Evolutionary conservation across 2,113 vertebrate species (phyloP), one percentile per base, ranked within the genome.

Genomic region (Ornithorhynchus anatinus): DNA sequence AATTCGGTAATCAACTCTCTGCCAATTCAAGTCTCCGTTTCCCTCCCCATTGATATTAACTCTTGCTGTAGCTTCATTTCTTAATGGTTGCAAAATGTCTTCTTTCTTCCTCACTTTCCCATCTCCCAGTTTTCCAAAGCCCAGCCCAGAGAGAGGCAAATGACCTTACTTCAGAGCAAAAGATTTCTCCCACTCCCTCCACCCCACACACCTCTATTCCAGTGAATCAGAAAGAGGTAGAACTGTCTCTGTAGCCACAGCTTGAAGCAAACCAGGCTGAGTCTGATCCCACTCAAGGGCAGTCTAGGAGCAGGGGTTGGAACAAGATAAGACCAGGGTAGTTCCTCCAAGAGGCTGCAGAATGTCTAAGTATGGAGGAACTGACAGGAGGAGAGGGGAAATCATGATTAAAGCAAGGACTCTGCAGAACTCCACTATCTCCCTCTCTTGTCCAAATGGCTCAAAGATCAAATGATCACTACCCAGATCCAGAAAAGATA

Each of bases 401-500:
- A 50, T 50, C 15, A n/a, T n/a, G n/a, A 29, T 10, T 29, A 17
- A 16, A 8, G 7, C 15, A 17, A 27, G 25, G 16, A 50, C 15
- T 27, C 19, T 29, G 25, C 25, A 6, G 1, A 36, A 15, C 4
- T 3, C 0, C 27, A 37, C 37, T 13, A 33, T 22, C 5, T 13
- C 62, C 25, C 51, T 31, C 48, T 35, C 22, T 42, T 2, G 0
- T 38, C 45, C n/a, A 19, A 8, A 40, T 5, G 1, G 16, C 31
- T 53, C 11, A 33, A 50, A 53, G 37, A 8, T 16, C 23, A 35
- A 8, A 8, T 17, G 25, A 50, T 6, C 5, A 8, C 22, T 16
- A 2, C 23, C 1, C 2, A 25, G 27, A 5, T 7, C 14, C 38
- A 3, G 5, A 0, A n/a, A 33, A 37, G 32, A 33, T 1, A 6